Evolutionary conservation across 2,888 invertebrate genomes (phyloP).

Genomic region (Ellobium chinense): DNA sequence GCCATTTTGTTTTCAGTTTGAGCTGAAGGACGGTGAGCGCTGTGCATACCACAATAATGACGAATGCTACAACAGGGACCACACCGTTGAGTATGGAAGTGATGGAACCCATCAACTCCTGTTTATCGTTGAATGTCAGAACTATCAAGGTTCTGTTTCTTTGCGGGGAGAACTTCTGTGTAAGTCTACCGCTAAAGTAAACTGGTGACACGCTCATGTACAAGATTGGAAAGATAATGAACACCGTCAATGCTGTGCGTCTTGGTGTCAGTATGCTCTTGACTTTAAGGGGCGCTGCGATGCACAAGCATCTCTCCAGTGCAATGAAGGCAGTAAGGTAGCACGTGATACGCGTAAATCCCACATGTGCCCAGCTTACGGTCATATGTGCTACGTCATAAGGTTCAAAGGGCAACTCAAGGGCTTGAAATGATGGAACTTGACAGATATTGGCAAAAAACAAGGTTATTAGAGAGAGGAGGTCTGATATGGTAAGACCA

Average conservation of each 20-base stretch:
- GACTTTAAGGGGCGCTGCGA: background rate
- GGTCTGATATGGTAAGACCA: background rate
- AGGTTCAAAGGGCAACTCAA: background rate
- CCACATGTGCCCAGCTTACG: background rate
- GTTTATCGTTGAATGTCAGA: background rate
- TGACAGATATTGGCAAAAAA: background rate
- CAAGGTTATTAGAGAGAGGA: background rate
- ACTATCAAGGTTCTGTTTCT: background rate
- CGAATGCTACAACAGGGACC: background rate
- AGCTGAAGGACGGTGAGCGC: background rate
- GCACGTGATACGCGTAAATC: background rate
- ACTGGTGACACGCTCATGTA: background rate
- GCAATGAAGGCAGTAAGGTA: background rate
- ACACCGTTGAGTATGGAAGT: background rate
- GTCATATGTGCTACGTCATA: background rate
- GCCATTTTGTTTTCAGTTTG: background rate
- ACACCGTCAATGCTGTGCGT: background rate
- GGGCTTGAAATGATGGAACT: background rate
- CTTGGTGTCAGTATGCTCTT: background rate
- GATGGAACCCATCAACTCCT: background rate
- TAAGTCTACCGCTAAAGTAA: background rate
- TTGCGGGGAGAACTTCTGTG: background rate
- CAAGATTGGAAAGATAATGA: background rate
- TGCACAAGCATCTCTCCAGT: slow-evolving; percentile 2
- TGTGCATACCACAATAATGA: background rate